Percentiles rank a stretch among this genome's conserved stretches.
phyloP scores from a whole-genome alignment of 2,888 invertebrate species.

The Ichneumoninae sp. region DNA sequence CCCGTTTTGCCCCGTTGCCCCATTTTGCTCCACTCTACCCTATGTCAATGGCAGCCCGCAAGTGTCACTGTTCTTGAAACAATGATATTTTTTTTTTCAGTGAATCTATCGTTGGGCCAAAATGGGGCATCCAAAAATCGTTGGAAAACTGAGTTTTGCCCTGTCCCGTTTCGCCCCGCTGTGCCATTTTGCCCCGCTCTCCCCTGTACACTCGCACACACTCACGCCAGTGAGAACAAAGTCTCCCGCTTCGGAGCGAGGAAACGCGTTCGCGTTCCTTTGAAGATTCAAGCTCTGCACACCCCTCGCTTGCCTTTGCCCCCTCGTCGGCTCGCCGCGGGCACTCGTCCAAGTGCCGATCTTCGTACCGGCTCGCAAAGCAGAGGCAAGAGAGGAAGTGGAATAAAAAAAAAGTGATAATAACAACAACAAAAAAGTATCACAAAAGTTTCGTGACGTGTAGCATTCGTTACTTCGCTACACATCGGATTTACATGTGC shows the following conservation, averaged over 20 bases:
- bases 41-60: no score
- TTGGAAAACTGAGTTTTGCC: no score
- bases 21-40: no score
- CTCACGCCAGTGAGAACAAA: background rate
- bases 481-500: background rate
- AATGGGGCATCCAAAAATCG: no score
- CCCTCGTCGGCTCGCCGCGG: constrained; percentile 40
- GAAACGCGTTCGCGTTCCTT: constrained; percentile 66
- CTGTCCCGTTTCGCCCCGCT: no score
- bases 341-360: constrained; percentile 55
- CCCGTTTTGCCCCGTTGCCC: no score
- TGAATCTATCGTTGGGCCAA: no score
- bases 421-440: background rate
- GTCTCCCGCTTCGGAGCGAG: background rate
- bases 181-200: no score
- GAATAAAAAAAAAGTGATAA: no score
- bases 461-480: background rate
- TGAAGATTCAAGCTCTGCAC: constrained; percentile 65
- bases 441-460: constrained; percentile 6
- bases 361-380: constrained; percentile 8
- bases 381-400: background rate
- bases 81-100: no score
- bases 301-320: constrained; percentile 10
- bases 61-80: no score
- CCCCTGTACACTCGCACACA: background rate